Percentiles rank a stretch among this genome's conserved stretches.
Conservation (phyloP, 1,140 invertebrate species). For the Drosophila rhopaloa region DNA sequence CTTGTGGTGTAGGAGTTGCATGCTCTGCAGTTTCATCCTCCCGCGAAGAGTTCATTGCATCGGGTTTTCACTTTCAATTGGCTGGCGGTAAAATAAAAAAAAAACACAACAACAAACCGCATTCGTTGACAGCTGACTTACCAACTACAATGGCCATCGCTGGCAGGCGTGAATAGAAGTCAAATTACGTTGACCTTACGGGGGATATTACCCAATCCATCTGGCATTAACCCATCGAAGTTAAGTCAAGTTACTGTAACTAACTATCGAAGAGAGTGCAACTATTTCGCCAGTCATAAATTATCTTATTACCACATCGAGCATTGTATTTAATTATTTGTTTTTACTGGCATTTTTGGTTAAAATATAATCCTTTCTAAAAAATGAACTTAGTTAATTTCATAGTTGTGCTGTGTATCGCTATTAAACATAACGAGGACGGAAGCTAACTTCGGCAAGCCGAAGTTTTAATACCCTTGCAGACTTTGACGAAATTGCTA, state of each 20-base stretch:
- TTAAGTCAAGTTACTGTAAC: background rate
- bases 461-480: too few relatives aligned
- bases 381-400: too few relatives aligned
- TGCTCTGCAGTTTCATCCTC: conserved; percentile 29
- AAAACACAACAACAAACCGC: conserved; percentile 37
- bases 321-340: too few relatives aligned
- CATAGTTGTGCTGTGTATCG: background rate
- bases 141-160: conserved; percentile 35
- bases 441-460: too few relatives aligned
- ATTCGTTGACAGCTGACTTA: conserved; percentile 51
- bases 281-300: background rate
- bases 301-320: background rate
- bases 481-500: too few relatives aligned
- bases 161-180: conserved; percentile 49
- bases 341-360: too few relatives aligned
- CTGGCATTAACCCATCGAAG: conserved; percentile 17
- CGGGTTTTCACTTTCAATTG: conserved; percentile 59
- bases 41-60: conserved; percentile 54
- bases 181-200: conserved; percentile 47
- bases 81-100: conserved; percentile 8
- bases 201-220: conserved; percentile 28
- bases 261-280: background rate
- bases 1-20: conserved; percentile 46
- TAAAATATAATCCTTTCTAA: too few relatives aligned
- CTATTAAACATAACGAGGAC: too few relatives aligned